Conservation (phyloP, 2,888 invertebrate genomes). For the Orthosia incerta region DNA sequence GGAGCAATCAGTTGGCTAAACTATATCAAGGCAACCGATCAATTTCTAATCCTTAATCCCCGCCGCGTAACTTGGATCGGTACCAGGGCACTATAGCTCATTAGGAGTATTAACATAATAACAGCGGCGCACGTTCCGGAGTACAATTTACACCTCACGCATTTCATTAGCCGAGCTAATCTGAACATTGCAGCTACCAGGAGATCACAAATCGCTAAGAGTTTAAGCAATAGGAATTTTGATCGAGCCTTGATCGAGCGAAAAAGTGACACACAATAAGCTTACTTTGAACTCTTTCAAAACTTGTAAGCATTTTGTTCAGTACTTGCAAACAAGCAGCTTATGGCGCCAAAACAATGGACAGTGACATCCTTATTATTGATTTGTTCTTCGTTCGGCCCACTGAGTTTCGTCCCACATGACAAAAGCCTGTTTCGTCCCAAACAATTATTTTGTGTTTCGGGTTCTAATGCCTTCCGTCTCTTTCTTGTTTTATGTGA, state of each 20-base stretch:
- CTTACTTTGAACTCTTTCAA: too few relatives aligned
- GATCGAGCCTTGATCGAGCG: too few relatives aligned
- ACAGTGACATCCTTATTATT: background rate
- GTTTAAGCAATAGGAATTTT: too few relatives aligned
- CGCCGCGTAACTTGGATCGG: background rate
- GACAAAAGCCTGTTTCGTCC: too few relatives aligned
- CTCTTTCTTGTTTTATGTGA: background rate
- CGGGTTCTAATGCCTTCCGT: background rate
- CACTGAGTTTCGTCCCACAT: too few relatives aligned
- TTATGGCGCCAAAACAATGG: slow-evolving; percentile 1
- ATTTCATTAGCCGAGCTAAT: slow-evolving; percentile 78
- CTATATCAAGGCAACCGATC: slow-evolving; percentile 1
- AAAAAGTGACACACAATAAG: too few relatives aligned
- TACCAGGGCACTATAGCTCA: slow-evolving; percentile 33
- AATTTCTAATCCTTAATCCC: slow-evolving; percentile 8
- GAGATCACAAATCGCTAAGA: slow-evolving; percentile 38
- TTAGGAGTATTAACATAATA: slow-evolving; percentile 72
- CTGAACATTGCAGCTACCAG: slow-evolving; percentile 65
- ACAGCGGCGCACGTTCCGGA: slow-evolving; percentile 69
- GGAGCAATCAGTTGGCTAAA: background rate
- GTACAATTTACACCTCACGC: slow-evolving; percentile 77
- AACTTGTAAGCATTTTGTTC: too few relatives aligned
- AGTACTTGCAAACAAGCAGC: background rate
- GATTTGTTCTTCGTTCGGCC: too few relatives aligned
- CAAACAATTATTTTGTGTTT: background rate